Conservation (phyloP, 2,797 vertebrate genomes). For the Mormyrops boulengeri region DNA sequence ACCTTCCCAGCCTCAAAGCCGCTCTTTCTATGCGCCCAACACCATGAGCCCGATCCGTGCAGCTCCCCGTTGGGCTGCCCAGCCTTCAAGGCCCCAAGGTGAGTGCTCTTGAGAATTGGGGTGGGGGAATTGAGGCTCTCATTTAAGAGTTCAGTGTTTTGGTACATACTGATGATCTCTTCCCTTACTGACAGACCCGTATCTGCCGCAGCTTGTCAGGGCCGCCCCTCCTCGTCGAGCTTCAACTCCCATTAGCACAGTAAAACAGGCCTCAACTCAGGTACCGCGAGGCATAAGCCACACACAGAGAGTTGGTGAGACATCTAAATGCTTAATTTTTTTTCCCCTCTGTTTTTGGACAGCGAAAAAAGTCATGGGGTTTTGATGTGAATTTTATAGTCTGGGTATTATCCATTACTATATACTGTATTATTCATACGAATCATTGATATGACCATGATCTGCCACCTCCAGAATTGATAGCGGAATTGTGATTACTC, state of each 20-base stretch:
- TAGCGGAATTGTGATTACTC: neutral
- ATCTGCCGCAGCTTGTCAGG: constrained; percentile 57
- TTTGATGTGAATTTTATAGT: neutral
- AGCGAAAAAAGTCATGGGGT: neutral
- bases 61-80: constrained; percentile 74
- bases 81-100: constrained; percentile 72
- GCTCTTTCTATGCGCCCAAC: constrained; percentile 60
- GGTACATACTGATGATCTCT: neutral
- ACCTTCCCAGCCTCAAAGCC: constrained; percentile 55
- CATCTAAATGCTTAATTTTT: neutral
- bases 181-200: constrained; percentile 43
- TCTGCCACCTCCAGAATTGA: neutral
- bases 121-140: neutral
- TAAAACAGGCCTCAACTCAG: constrained; percentile 81
- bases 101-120: constrained; percentile 31
- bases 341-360: neutral
- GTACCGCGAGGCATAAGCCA: constrained; percentile 63
- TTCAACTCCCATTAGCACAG: constrained; percentile 68
- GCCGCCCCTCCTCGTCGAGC: constrained; percentile 56
- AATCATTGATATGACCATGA: neutral
- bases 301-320: constrained; percentile 78
- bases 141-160: neutral
- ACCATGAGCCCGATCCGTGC: constrained; percentile 66
- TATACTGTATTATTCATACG: neutral
- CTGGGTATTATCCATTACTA: neutral